A percentile compares a stretch with the other conserved stretches of the same genome.
Conservation (phyloP, 1,140 invertebrate species). For the Leucophenga varia region DNA sequence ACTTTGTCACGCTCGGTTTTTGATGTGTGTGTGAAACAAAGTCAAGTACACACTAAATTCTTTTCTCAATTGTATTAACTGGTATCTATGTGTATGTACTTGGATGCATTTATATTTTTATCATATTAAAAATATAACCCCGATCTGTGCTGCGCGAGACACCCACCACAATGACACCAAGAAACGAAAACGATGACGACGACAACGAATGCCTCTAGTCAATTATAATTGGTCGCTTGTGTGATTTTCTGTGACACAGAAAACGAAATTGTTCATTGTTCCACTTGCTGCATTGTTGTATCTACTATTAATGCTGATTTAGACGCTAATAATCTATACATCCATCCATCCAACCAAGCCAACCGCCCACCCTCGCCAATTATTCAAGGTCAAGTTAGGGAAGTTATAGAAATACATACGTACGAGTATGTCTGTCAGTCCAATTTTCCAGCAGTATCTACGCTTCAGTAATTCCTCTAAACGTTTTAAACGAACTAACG, state of each 20-base stretch:
- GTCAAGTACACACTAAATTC: conserved; percentile 12
- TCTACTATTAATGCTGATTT: too few relatives aligned
- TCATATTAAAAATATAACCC: too few relatives aligned
- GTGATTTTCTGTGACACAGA: conserved; percentile 41
- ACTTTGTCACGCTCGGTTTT: conserved; percentile 22
- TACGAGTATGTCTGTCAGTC: conserved; percentile 1
- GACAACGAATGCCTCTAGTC: background rate
- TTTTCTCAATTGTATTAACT: background rate
- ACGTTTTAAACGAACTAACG: too few relatives aligned
- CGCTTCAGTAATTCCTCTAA: conserved; percentile 32
- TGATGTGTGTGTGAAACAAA: background rate
- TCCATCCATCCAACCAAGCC: too few relatives aligned
- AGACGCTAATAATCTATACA: too few relatives aligned
- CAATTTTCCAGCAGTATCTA: too few relatives aligned
- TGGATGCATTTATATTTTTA: too few relatives aligned
- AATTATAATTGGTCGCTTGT: conserved; percentile 38
- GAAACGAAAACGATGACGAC: too few relatives aligned
- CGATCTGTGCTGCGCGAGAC: too few relatives aligned
- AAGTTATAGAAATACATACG: conserved; percentile 21
- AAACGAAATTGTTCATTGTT: conserved; percentile 44
- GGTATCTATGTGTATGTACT: too few relatives aligned
- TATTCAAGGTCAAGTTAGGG: conserved; percentile 34
- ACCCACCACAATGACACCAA: too few relatives aligned
- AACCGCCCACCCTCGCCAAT: conserved; percentile 1
- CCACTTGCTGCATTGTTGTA: conserved; percentile 8